Evolutionary conservation across 2,888 invertebrate genomes (phyloP).

Genomic region (Plutella xylostella): DNA sequence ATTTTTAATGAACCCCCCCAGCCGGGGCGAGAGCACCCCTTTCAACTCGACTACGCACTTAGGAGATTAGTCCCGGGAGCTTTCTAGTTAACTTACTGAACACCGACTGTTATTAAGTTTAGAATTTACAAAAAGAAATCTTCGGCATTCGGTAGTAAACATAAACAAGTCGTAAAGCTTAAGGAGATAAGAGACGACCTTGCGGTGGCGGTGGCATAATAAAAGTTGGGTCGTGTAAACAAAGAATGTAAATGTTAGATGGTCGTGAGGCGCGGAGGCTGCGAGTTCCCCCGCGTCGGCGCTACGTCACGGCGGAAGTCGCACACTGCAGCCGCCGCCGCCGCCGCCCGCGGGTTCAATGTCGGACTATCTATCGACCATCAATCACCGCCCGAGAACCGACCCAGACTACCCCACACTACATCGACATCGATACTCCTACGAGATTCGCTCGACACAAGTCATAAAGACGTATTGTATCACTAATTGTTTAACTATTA

Average conservation of each 20-base stretch:
- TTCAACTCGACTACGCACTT: conserved; percentile 45
- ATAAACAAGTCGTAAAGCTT: conserved; percentile 45
- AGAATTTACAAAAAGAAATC: too few relatives aligned
- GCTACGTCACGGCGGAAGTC: conserved; percentile 43
- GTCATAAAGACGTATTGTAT: too few relatives aligned
- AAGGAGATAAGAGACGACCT: conserved; percentile 61
- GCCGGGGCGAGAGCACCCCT: conserved; percentile 24
- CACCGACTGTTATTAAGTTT: conserved; percentile 1
- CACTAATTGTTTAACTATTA: too few relatives aligned
- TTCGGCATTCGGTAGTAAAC: conserved; percentile 28
- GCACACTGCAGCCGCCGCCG: conserved; percentile 33
- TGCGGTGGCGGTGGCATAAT: conserved; percentile 54
- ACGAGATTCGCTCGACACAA: too few relatives aligned
- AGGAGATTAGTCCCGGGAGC: conserved; percentile 66
- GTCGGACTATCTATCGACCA: conserved; percentile 62
- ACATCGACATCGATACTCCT: background rate
- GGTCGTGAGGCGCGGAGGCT: conserved; percentile 25
- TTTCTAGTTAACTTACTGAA: conserved; percentile 40
- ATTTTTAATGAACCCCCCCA: conserved; percentile 61
- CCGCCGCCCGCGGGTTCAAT: conserved; percentile 56
- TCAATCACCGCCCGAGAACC: conserved; percentile 53
- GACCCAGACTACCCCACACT: conserved; percentile 1
- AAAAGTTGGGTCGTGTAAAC: conserved; percentile 63
- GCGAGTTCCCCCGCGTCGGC: too few relatives aligned
- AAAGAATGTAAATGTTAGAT: conserved; percentile 53